A percentile compares a stretch with the other conserved stretches of the same genome.
These are phyloP conservation scores for Tineola bisselliella DNA, from an alignment of 2,888 invertebrate genomes.

Conservation along the genomic window DNA sequence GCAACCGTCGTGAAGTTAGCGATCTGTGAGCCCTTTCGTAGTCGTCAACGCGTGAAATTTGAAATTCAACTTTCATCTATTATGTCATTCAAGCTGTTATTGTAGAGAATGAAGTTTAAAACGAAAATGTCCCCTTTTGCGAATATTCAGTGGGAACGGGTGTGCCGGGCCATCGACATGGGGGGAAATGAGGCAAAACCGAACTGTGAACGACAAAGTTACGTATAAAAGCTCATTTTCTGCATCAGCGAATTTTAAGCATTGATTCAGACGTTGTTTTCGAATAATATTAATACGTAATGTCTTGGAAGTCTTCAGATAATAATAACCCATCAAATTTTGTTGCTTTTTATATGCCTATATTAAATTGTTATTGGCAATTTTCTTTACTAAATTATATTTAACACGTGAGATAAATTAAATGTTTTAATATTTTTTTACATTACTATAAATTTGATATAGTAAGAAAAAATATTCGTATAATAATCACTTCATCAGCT, in stretches of 20 bases:
- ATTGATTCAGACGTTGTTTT: neutral
- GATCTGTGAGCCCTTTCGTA: neutral
- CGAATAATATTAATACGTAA: neutral
- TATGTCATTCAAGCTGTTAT: neutral
- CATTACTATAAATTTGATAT: no score
- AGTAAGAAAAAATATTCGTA: no score
- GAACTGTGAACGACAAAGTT: constrained; percentile 5
- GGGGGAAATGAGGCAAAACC: constrained; percentile 11
- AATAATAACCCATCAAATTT: no score
- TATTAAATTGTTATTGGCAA: no score
- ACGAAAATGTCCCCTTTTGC: constrained; percentile 6
- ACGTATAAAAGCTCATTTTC: neutral
- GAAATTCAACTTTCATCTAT: constrained; percentile 5
- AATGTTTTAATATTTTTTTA: no score
- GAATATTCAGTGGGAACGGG: constrained; percentile 1
- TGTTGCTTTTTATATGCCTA: no score
- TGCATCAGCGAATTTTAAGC: neutral
- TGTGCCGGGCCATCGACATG: constrained; percentile 5
- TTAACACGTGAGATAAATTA: no score
- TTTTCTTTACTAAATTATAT: no score
- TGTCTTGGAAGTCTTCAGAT: no score
- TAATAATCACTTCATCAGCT: constrained; percentile 40
- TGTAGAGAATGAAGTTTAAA: neutral
- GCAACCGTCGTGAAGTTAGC: neutral
- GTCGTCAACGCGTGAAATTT: constrained; percentile 7